Conservation (phyloP, 1,140 invertebrate species). For the Polypedilum pembai region DNA sequence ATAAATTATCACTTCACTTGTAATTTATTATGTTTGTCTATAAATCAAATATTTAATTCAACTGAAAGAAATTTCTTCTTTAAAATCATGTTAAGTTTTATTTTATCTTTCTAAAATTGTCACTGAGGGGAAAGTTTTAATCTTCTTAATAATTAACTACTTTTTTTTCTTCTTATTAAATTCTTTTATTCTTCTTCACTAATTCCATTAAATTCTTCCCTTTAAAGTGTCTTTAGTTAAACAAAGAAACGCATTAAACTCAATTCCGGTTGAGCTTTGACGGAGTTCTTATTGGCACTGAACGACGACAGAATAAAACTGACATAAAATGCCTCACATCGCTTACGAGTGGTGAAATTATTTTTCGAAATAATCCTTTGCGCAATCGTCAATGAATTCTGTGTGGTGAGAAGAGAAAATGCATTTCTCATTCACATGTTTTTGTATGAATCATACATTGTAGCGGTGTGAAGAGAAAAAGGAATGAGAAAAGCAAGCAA, state of each 20-base stretch:
- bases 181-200: neutral
- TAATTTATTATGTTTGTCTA: neutral
- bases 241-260: conserved; percentile 15
- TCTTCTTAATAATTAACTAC: neutral
- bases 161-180: neutral
- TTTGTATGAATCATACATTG: neutral
- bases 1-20: neutral
- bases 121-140: neutral
- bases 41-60: neutral
- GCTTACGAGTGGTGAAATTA: neutral
- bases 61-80: neutral
- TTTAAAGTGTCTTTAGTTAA: conserved; percentile 16
- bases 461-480: neutral
- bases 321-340: neutral
- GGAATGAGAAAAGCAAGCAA: neutral
- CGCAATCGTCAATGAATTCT: conserved; percentile 5
- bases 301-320: conserved; percentile 14
- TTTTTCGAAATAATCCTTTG: neutral
- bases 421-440: neutral
- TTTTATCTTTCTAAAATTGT: neutral
- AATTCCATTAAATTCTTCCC: neutral
- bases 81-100: neutral
- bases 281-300: conserved; percentile 26
- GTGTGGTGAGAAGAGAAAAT: neutral
- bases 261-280: conserved; percentile 22